These are phyloP conservation scores for Rhyacophila evoluta DNA, from an alignment of 2,888 invertebrate species.

Conservation along the genomic window DNA sequence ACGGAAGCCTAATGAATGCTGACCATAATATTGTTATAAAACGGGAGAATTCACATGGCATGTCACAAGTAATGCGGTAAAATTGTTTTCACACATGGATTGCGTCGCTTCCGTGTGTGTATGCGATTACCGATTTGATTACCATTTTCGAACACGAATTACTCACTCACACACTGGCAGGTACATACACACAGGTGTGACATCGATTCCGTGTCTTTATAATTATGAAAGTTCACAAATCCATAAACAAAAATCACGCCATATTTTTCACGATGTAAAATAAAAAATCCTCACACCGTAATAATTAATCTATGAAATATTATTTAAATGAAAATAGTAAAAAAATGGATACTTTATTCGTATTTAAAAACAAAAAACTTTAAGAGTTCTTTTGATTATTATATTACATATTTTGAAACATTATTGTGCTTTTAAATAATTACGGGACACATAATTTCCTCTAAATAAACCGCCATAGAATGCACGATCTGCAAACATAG, in stretches of 20 bases:
- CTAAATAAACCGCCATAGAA: too few species aligned
- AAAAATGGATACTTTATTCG: too few species aligned
- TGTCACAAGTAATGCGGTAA: slow-evolving; percentile 2
- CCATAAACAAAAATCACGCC: background rate
- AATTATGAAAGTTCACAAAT: background rate
- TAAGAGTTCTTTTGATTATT: too few species aligned
- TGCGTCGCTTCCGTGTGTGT: slow-evolving; percentile 32
- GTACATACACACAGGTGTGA: background rate
- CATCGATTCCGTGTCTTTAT: background rate
- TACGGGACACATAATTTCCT: too few species aligned
- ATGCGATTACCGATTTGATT: slow-evolving; percentile 7
- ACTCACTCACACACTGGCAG: background rate
- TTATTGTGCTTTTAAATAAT: too few species aligned
- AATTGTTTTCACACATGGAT: slow-evolving; percentile 34
- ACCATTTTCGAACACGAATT: background rate
- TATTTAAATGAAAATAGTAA: too few species aligned
- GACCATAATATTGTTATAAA: slow-evolving; percentile 16
- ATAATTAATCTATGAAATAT: too few species aligned
- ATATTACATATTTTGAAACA: too few species aligned
- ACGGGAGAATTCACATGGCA: slow-evolving; percentile 28
- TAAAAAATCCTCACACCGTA: too few species aligned
- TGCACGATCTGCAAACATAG: too few species aligned
- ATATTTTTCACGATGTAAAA: background rate
- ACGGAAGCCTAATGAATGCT: slow-evolving; percentile 40
- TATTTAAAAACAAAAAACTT: too few species aligned